Conservation (phyloP, 53 echinoderm and acorn worm species). For the Antedon mediterranea region DNA sequence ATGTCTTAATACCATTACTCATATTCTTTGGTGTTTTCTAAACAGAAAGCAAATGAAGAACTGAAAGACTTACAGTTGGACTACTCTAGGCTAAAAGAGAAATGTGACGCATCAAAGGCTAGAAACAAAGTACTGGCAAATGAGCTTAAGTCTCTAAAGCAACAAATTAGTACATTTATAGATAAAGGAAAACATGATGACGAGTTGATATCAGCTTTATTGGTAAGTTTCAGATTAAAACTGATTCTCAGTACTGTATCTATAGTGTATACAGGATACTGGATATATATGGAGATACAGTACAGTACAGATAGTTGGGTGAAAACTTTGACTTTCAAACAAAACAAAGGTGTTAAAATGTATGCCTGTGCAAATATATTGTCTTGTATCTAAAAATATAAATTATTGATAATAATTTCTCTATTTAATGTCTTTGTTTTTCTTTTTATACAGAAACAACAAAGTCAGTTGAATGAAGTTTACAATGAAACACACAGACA, state of each 20-base stretch:
- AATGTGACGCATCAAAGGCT: slow-evolving; percentile 81
- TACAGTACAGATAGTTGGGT: too few species aligned
- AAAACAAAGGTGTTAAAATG: too few species aligned
- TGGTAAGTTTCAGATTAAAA: slow-evolving; percentile 55
- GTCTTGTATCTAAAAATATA: too few species aligned
- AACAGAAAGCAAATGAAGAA: slow-evolving; percentile 49
- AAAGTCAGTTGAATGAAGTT: slow-evolving; percentile 61
- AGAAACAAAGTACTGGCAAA: slow-evolving; percentile 82
- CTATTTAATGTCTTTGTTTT: too few species aligned
- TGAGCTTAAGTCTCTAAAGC: slow-evolving; percentile 69
- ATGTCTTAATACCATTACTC: too few species aligned
- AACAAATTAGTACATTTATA: slow-evolving; percentile 48
- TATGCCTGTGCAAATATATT: too few species aligned
- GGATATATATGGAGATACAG: too few species aligned
- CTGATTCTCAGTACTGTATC: too few species aligned
- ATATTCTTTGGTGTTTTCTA: background rate
- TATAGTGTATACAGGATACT: background rate
- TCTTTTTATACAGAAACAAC: slow-evolving; percentile 43
- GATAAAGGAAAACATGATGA: slow-evolving; percentile 97
- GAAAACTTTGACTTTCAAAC: too few species aligned
- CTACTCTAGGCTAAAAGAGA: slow-evolving; percentile 61
- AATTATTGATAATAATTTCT: too few species aligned
- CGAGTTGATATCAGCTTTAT: slow-evolving; percentile 79
- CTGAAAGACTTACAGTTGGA: slow-evolving; percentile 74
- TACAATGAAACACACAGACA: slow-evolving; percentile 35